Base-by-base conservation (phyloP, 2,113 vertebrate genomes). In the Notarius lentiginosus region DNA sequence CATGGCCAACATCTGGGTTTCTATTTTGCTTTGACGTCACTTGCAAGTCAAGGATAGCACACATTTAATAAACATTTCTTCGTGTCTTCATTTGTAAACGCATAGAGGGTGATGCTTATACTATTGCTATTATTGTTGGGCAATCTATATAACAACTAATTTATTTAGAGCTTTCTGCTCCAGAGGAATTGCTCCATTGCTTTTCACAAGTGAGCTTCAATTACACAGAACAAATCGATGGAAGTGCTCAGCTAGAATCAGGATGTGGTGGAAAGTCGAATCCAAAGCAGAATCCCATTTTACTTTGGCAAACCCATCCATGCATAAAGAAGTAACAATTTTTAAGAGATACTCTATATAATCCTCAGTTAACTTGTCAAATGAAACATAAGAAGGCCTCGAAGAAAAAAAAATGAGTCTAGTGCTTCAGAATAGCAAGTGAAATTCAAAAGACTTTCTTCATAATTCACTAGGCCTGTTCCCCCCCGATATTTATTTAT, bases 401-500 rank as follows among this genome's bases (percentile, higher is more conserved):
- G 91, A 84, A 76, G 89, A 88, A 90, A 88, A 88, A 88, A 93
- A 89, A 90, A 66, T 76, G 90, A 92, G 91, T 86, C 92, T 93
- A 88, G 92, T 94, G 92, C 91, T 89, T 87, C 85, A 92, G 91
- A 94, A 93, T 87, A 94, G 93, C 96, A 94, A 93, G 66, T 95
- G 94, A 85, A 94, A 93, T 92, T 94, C 91, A 94, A 94, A 92
- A 91, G 91, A 89, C 90, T 92, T 91, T 87, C 61, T 92, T 93
- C 93, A 92, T 92, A 92, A 87, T 90, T 92, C 88, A 93, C 94
- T 90, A 91, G 91, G 93, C 91, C 83, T 92, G 90, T 96, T 93
- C 94, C 96, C 96, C 89, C 93, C 94, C 93, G 94, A 92, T 95
- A 95, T 94, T 94, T 95, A 93, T 94, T 94, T 96, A 93, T 92